Evolutionary conservation across 2,888 invertebrate species (phyloP), one percentile per base, ranked within the genome.

Genomic region (Drosophila acutilabella): DNA sequence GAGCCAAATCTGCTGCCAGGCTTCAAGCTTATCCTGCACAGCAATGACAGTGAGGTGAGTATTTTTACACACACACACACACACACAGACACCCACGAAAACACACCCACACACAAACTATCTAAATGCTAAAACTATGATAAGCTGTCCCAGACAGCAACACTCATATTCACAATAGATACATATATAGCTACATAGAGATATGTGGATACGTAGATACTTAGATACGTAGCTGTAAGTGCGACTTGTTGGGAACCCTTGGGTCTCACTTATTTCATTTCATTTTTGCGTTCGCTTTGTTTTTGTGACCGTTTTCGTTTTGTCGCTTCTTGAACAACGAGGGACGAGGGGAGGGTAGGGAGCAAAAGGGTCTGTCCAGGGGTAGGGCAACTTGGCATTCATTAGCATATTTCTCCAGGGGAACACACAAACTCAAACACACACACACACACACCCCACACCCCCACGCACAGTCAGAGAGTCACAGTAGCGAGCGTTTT

Each of bases 41-140:
- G 97, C 94, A 98, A 98, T 93, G 98, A 99, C 92, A 98, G 98
- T 93, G 96, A 98, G 96, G 99, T 98, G 93, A 93, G 93, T 90
- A n/a, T 13, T 16, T 14, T 5, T 8, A 30, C 26, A 57, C 36
- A 20, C 36, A 33, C 51, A 48, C 40, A 26, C 11, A 61, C 2
- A 45, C 16, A 13, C 18, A 45, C 30, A 50, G 16, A 23, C 26
- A 2, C 23, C 4, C 6, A 23, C 18, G n/a, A n/a, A n/a, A n/a
- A n/a, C n/a, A n/a, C n/a, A 16, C 47, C 44, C 26, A 52, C 8
- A 51, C 14, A 33, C 23, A 48, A 13, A 52, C 18, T 33, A 56
- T 54, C 18, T n/a, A 44, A 56, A 50, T 50, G 50, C 11, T 64
- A 62, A 58, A 36, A 57, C 40, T 50, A 71, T 58, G 51, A 71